Evolutionary conservation across 2,888 invertebrate genomes (phyloP), one percentile per base, ranked within the genome.

Genomic region (Strigamia maritima): DNA sequence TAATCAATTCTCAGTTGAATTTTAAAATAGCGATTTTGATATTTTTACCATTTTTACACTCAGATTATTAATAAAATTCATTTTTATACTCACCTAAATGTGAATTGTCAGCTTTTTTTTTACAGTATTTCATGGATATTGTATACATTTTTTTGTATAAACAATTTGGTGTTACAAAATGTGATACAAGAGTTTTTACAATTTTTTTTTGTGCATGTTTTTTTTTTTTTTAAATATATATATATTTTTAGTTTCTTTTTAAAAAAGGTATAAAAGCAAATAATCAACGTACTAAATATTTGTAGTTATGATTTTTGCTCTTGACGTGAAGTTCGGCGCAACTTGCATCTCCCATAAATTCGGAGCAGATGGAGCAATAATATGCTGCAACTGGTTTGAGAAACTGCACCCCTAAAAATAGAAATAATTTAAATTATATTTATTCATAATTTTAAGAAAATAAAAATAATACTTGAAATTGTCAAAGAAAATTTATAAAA

Each of bases 311-410:
- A 28, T 81, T 80, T 75, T 83, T 82, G 79, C 83, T 83, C 76
- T 84, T 83, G 40, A 85, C 81, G 80, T 85, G 85, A 75, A 82
- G 82, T 54, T 83, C 83, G 38, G 84, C 84, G 81, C 82, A 83
- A 1, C 81, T 81, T 4, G 81, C 81, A 81, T 85, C 85, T 14
- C 85, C 85, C 49, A 82, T 80, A 79, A 84, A 84, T 60, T 82
- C 82, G 40, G 82, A 81, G 80, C 85, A 85, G 76, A 85, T 77
- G 26, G 82, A 81, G 81, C 85, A 85, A 81, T 82, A 85, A 81
- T 83, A 85, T 3, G 84, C 84, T 40, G 81, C 80, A 2, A 82
- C 81, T 54, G 84, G 83, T 81, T 83, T 81, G 81, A 85, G 75
- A 80, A 85, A 85, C 79, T 85, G 85, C 6, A 83, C 81, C 79